phyloP scores from a whole-genome alignment of 2,797 vertebrate genomes.

The Sebastes kiyomatsui region DNA sequence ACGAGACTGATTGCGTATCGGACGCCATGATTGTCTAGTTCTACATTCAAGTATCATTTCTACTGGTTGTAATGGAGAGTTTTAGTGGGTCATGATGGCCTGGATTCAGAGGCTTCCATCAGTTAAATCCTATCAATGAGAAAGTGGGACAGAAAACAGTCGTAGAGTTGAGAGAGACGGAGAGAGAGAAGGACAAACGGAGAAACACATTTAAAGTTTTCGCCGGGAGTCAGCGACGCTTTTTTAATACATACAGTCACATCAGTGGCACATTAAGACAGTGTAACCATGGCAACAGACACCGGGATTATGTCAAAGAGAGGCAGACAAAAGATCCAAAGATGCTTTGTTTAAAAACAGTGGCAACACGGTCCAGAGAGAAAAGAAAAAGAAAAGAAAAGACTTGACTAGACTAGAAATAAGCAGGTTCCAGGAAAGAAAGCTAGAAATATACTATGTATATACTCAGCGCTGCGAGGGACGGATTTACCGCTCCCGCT shows the following conservation, averaged over 20 bases:
- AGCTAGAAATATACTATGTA: background rate
- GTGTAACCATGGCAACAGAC: conserved; percentile 79
- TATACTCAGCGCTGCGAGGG: background rate
- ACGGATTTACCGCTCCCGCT: conserved; percentile 14
- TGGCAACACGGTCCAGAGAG: conserved; percentile 16
- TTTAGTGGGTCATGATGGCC: background rate
- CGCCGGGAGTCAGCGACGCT: conserved; percentile 54
- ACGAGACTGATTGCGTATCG: background rate
- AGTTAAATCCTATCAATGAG: conserved; percentile 33
- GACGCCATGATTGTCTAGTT: background rate
- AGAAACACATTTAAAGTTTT: conserved; percentile 39
- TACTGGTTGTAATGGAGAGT: background rate
- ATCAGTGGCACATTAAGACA: conserved; percentile 74
- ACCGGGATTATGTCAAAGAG: conserved; percentile 63
- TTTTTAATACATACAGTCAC: conserved; percentile 70
- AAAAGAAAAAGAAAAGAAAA: background rate
- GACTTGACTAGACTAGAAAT: background rate
- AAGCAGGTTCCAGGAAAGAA: conserved; percentile 1
- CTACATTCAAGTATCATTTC: background rate
- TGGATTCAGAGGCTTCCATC: conserved; percentile 1
- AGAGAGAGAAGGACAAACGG: background rate
- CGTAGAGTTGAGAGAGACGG: background rate
- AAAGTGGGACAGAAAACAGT: conserved; percentile 21
- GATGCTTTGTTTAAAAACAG: conserved; percentile 59
- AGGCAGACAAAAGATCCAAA: conserved; percentile 55